Conservation (phyloP, 1,140 invertebrate genomes). For the Drosophila parvula region DNA sequence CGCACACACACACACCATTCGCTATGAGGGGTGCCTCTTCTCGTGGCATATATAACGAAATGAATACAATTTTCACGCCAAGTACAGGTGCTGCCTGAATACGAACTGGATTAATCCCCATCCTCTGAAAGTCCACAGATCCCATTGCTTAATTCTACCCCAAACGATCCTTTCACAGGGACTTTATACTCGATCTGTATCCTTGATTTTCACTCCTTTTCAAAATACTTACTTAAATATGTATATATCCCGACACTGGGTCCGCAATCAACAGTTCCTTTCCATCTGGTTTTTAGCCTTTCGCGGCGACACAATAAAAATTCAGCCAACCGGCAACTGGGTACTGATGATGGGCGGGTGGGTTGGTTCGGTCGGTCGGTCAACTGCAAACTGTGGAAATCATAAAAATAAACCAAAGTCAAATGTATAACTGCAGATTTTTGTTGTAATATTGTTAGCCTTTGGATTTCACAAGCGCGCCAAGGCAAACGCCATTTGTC, state of each 20-base stretch:
- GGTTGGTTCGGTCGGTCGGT: constrained; percentile 21
- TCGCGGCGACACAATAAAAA: constrained; percentile 34
- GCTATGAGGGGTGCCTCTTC: too few species aligned
- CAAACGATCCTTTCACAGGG: not conserved
- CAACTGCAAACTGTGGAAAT: constrained; percentile 45
- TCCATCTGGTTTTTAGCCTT: constrained; percentile 20
- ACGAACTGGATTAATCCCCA: too few species aligned
- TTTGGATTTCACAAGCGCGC: constrained; percentile 64
- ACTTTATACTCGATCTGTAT: not conserved
- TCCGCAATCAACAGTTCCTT: constrained; percentile 41
- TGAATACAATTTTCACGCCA: too few species aligned
- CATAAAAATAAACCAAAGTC: constrained; percentile 69
- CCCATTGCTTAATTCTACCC: not conserved
- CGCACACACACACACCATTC: too few species aligned
- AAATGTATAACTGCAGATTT: constrained; percentile 72
- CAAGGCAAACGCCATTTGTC: constrained; percentile 62
- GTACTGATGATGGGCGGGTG: not conserved
- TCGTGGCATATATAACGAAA: too few species aligned
- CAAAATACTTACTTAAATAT: not conserved
- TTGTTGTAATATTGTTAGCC: constrained; percentile 74
- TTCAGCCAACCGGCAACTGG: constrained; percentile 30
- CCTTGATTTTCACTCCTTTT: not conserved
- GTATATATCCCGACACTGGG: not conserved
- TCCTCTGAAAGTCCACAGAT: too few species aligned
- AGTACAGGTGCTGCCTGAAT: too few species aligned